phyloP scores from a whole-genome alignment of 2,797 vertebrate genomes.

The Sternotherus odoratus region DNA sequence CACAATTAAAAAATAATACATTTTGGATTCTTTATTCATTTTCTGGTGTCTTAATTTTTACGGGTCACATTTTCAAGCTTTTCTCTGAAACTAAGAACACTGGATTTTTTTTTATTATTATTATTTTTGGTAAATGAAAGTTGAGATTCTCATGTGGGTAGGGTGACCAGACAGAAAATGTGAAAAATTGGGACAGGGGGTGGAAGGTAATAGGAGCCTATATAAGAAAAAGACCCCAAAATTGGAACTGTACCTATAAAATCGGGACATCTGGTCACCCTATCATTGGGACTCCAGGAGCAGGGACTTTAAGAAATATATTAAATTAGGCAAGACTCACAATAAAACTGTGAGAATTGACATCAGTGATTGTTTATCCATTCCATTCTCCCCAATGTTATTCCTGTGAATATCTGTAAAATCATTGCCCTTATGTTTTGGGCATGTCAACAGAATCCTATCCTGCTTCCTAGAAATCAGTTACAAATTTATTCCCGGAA shows the following conservation, averaged over 20 bases:
- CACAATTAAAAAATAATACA: neutral
- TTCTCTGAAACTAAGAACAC: neutral
- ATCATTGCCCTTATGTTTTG: accelerated
- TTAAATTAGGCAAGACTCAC: neutral
- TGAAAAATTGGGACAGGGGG: too few species aligned
- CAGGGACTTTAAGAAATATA: accelerated
- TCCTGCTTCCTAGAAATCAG: neutral
- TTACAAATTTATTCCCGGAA: neutral
- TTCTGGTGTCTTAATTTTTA: neutral
- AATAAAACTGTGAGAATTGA: neutral
- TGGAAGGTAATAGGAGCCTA: too few species aligned
- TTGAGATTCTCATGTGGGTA: neutral
- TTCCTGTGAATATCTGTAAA: neutral
- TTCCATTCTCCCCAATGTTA: neutral
- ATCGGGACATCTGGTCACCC: too few species aligned
- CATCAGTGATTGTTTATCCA: neutral
- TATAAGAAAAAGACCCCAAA: too few species aligned
- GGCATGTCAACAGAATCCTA: neutral
- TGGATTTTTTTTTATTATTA: neutral
- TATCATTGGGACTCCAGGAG: neutral
- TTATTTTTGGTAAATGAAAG: neutral
- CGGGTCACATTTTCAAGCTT: neutral
- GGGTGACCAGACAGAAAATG: too few species aligned
- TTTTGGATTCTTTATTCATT: accelerated
- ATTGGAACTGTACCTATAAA: too few species aligned